phyloP scores from a whole-genome alignment of 2,113 vertebrate species.

The Cynocephalus volans region DNA sequence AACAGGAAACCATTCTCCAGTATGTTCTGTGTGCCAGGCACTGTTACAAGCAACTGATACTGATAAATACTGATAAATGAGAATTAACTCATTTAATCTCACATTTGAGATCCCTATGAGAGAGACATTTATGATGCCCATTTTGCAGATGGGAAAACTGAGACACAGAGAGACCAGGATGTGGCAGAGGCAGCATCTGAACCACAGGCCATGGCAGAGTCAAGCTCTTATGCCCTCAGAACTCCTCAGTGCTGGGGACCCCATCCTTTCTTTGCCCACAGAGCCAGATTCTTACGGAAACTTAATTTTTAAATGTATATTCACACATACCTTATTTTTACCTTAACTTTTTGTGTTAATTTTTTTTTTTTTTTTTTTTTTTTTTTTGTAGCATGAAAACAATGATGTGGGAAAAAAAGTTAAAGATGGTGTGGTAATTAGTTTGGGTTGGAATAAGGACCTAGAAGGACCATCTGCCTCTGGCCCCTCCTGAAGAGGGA shows the following conservation, averaged over 20 bases:
- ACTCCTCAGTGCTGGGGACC: background rate
- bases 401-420: background rate
- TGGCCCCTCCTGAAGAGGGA: background rate
- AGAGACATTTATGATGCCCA: background rate
- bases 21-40: background rate
- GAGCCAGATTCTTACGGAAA: background rate
- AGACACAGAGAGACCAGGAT: background rate
- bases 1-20: background rate
- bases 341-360: background rate
- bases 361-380: too few relatives aligned
- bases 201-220: too few relatives aligned
- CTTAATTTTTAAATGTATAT: background rate
- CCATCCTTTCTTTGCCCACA: background rate
- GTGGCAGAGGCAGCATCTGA: background rate
- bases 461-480: background rate
- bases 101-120: background rate
- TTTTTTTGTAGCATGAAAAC: conserved; percentile 68
- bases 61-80: too few relatives aligned
- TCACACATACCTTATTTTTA: background rate
- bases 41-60: too few relatives aligned
- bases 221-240: too few relatives aligned
- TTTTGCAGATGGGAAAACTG: background rate
- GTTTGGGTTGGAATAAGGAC: background rate
- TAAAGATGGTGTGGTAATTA: background rate
- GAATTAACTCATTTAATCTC: background rate